phyloP scores from a whole-genome alignment of 2,113 vertebrate genomes.

The Galbula dea region DNA sequence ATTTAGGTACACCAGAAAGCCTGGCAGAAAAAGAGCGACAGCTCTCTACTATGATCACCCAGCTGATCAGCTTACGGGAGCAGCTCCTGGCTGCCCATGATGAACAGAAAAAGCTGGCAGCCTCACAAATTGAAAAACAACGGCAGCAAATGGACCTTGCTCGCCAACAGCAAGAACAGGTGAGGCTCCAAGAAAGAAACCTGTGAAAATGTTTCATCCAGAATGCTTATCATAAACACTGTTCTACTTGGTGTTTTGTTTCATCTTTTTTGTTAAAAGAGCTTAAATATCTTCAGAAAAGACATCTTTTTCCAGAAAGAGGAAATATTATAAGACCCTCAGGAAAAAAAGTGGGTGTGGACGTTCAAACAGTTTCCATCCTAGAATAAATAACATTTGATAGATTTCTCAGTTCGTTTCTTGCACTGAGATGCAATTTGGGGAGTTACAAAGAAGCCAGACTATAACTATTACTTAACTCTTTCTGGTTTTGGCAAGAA shows the following conservation, averaged over 20 bases:
- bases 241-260: neutral
- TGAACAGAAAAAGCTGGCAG: conserved; percentile 97
- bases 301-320: neutral
- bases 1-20: conserved; percentile 94
- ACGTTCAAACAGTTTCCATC: neutral
- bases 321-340: neutral
- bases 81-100: conserved; percentile 97
- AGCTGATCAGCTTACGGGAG: conserved; percentile 97
- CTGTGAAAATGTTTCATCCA: neutral
- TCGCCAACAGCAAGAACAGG: conserved; percentile 98
- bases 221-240: neutral
- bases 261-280: neutral
- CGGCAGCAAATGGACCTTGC: conserved; percentile 99
- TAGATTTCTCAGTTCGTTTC: neutral
- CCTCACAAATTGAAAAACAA: conserved; percentile 98
- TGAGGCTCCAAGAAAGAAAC: conserved; percentile 69
- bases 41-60: conserved; percentile 98
- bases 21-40: conserved; percentile 97
- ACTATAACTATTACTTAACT: neutral
- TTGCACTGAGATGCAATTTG: neutral
- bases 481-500: neutral
- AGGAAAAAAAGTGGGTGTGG: neutral
- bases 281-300: neutral
- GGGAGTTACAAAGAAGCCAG: neutral
- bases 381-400: neutral